These are phyloP conservation scores for Dilophus febrilis DNA, from an alignment of 2,888 invertebrate genomes.

Conservation along the genomic window DNA sequence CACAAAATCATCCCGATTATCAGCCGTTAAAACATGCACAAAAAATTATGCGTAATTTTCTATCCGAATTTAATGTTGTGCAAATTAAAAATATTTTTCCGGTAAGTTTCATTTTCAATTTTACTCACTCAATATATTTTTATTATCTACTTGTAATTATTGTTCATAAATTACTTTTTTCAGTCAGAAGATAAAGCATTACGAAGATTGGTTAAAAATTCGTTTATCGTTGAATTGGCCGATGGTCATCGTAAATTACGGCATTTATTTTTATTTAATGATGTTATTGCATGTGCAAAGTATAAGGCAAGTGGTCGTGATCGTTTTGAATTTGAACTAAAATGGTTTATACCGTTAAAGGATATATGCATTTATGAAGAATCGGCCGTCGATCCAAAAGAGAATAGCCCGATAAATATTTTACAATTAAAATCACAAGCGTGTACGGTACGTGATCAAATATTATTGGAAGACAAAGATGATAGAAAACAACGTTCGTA, in stretches of 20 bases:
- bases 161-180: slow-evolving; percentile 12
- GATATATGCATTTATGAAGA: slow-evolving; percentile 54
- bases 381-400: slow-evolving; percentile 42
- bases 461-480: slow-evolving; percentile 62
- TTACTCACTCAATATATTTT: too few species aligned
- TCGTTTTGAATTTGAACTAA: slow-evolving; percentile 79
- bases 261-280: slow-evolving; percentile 86
- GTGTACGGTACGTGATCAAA: slow-evolving; percentile 71
- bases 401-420: slow-evolving; percentile 66
- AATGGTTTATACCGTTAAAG: slow-evolving; percentile 82
- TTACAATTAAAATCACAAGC: slow-evolving; percentile 71
- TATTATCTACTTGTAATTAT: neutral
- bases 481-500: slow-evolving; percentile 32
- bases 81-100: slow-evolving; percentile 69
- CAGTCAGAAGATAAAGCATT: slow-evolving; percentile 65
- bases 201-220: slow-evolving; percentile 80
- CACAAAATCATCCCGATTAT: slow-evolving; percentile 61
- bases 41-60: slow-evolving; percentile 74
- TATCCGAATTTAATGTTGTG: slow-evolving; percentile 80
- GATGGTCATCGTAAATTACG: slow-evolving; percentile 78
- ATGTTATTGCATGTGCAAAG: slow-evolving; percentile 89
- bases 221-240: slow-evolving; percentile 81
- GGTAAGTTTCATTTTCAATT: too few species aligned
- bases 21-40: slow-evolving; percentile 60
- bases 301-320: slow-evolving; percentile 79